These are phyloP conservation scores for Gallinago media DNA, from an alignment of 2,113 vertebrate species.

Conservation along the genomic window DNA sequence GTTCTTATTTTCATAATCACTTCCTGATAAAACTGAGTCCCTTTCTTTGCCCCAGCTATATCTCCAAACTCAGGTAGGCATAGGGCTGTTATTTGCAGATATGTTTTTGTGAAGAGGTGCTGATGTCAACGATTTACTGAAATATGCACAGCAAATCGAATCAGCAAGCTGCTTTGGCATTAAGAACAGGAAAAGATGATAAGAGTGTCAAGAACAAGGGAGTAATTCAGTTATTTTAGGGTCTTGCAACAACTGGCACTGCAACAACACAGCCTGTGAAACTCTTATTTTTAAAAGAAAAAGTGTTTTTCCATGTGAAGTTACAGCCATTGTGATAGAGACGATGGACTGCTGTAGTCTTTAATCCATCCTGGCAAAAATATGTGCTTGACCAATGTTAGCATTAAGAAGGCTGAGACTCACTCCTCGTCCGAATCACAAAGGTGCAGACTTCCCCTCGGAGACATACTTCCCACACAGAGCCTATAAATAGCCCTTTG, in stretches of 20 bases:
- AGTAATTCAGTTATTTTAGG: conserved; percentile 1
- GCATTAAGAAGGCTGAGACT: neutral
- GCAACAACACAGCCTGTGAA: neutral
- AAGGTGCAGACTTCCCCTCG: conserved; percentile 20
- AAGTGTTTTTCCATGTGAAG: neutral
- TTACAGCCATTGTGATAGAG: neutral
- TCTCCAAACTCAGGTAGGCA: neutral
- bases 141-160: conserved; percentile 4
- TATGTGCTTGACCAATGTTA: neutral
- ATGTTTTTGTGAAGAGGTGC: neutral
- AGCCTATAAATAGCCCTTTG: conserved; percentile 62
- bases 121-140: conserved; percentile 44
- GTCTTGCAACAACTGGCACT: conserved; percentile 6
- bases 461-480: conserved; percentile 21
- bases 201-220: conserved; percentile 18
- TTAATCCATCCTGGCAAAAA: neutral
- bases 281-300: neutral
- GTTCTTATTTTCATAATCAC: neutral
- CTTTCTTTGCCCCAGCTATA: neutral
- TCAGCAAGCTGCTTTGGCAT: neutral
- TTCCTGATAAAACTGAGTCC: neutral
- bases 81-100: neutral
- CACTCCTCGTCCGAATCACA: neutral
- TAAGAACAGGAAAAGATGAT: conserved; percentile 29
- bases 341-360: neutral